Evolutionary conservation across 2,113 vertebrate genomes (phyloP), one percentile per base, ranked within the genome.

Genomic region (Zonotrichia leucophrys): DNA sequence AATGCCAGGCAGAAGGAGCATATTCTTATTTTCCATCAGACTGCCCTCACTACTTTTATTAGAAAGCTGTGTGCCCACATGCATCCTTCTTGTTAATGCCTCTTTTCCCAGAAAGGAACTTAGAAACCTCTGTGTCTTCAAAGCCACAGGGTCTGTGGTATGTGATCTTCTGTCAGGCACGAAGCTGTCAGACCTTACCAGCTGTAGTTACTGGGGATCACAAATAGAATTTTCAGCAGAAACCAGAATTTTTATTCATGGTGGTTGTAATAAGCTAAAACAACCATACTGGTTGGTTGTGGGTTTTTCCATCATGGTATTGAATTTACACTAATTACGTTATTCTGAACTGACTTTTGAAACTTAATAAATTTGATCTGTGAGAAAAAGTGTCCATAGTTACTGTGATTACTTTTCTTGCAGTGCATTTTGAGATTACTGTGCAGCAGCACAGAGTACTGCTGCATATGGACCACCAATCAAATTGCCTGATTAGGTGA

Each of bases 401-500:
- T 87, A 55, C 64, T 72, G 58, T n/a, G 44, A 89, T 96, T 85
- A 52, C 64, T 86, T 88, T 86, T 87, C 79, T 90, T 90, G 89
- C 28, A 84, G 56, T 83, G 19, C 31, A 56, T 90, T 95, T 91
- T 81, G 62, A 89, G 85, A 78, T 94, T 75, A 55, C 33, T 92
- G 39, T 63, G 20, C 73, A 92, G 64, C 68, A 84, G 73, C 8
- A 3, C 47, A 63, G 83, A 70, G 47, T 78, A 64, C 60, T 90
- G 21, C 56, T 93, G 52, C 47, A 46, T 21, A 11, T 53, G 60
- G 82, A 24, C 64, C 20, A 56, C 85, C 90, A 95, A 96, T 93
- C 83, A 87, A 75, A 92, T 95, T 93, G 39, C 52, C 53, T 96
- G 83, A 93, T 94, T 94, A 96, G 79, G 56, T 93, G 93, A 87